phyloP scores from a whole-genome alignment of 2,888 invertebrate genomes.

The Halictus ligatus region DNA sequence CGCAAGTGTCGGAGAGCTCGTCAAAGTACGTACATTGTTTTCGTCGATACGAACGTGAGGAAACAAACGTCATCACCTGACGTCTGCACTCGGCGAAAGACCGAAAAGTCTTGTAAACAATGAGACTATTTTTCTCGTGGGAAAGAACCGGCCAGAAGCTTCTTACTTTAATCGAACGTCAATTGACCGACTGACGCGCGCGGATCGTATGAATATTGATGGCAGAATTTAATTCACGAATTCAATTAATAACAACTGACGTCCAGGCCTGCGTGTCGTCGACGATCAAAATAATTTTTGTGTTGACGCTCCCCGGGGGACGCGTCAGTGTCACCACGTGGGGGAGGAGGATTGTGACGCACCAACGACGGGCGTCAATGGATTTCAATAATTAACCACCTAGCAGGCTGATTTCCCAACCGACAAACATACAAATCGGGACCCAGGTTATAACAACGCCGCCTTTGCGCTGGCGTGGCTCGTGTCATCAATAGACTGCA shows the following conservation, averaged over 20 bases:
- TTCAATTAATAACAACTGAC: slow-evolving; percentile 16
- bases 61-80: neutral
- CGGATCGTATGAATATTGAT: slow-evolving; percentile 42
- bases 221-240: slow-evolving; percentile 14
- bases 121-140: neutral
- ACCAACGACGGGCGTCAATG: slow-evolving; percentile 25
- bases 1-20: neutral
- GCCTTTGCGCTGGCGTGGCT: neutral
- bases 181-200: slow-evolving; percentile 22
- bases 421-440: neutral
- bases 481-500: too few species aligned
- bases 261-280: neutral
- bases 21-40: neutral
- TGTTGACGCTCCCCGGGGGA: neutral
- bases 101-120: neutral
- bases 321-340: slow-evolving; percentile 25
- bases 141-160: neutral
- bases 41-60: neutral
- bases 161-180: slow-evolving; percentile 2
- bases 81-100: neutral
- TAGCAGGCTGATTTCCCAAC: neutral
- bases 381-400: slow-evolving; percentile 33
- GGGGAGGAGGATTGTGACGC: slow-evolving; percentile 22
- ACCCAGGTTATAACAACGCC: neutral
- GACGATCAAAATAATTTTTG: slow-evolving; percentile 13